A percentile compares a stretch with the other conserved stretches of the same genome.
These are phyloP conservation scores for Fragum whitleyi DNA, from an alignment of 2,888 invertebrate genomes.

Conservation along the genomic window DNA sequence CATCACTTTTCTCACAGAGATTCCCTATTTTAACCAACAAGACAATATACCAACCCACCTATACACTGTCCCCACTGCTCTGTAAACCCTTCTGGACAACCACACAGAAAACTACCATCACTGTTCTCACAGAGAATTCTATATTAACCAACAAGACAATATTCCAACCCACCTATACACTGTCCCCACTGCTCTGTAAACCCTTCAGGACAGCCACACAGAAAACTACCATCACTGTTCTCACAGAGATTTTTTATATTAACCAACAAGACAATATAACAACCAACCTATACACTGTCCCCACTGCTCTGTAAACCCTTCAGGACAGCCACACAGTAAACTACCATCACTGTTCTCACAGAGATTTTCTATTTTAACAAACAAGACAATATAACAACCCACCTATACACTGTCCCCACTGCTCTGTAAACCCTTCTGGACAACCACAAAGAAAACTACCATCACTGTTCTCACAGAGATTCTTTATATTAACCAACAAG, in stretches of 20 bases:
- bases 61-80: constrained; percentile 88
- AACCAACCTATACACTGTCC: constrained; percentile 86
- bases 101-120: constrained; percentile 91
- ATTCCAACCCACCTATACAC: constrained; percentile 82
- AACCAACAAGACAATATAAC: too few relatives aligned
- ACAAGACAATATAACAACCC: too few relatives aligned
- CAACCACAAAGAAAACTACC: constrained; percentile 92
- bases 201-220: constrained; percentile 91
- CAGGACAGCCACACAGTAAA: constrained; percentile 91
- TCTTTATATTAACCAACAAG: constrained; percentile 73
- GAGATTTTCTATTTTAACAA: constrained; percentile 86
- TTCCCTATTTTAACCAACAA: constrained; percentile 89
- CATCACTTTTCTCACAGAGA: constrained; percentile 91
- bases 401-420: constrained; percentile 87
- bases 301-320: constrained; percentile 90
- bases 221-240: constrained; percentile 91
- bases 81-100: constrained; percentile 91
- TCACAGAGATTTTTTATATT: constrained; percentile 89
- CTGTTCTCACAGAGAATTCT: constrained; percentile 93
- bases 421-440: constrained; percentile 90
- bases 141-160: too few relatives aligned
- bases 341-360: constrained; percentile 92
- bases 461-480: constrained; percentile 92
- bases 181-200: constrained; percentile 89
- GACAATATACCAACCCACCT: constrained; percentile 86